These are phyloP conservation scores for Ambastaia sidthimunki DNA, from an alignment of 2,797 vertebrate genomes.

Conservation along the genomic window DNA sequence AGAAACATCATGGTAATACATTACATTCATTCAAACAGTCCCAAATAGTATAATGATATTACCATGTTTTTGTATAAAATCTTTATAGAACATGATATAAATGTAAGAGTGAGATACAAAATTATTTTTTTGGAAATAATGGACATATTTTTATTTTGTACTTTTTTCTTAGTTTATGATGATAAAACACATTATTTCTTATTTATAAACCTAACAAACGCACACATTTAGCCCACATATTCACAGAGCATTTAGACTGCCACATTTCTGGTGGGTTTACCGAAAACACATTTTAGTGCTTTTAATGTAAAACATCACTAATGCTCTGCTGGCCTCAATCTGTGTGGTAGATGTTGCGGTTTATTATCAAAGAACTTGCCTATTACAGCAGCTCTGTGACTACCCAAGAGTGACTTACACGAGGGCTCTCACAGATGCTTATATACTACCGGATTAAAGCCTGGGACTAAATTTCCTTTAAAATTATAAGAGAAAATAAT, in stretches of 20 bases:
- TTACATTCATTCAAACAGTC: too few relatives aligned
- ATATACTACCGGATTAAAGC: not conserved
- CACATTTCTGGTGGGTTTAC: slow-evolving; percentile 18
- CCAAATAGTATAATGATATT: too few relatives aligned
- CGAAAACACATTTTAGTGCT: not conserved
- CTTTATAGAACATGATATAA: too few relatives aligned
- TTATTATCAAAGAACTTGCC: not conserved
- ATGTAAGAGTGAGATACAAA: too few relatives aligned
- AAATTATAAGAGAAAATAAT: not conserved
- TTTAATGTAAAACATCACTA: slow-evolving; percentile 31
- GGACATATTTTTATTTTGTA: too few relatives aligned
- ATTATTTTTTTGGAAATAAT: too few relatives aligned
- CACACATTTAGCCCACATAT: not conserved
- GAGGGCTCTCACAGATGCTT: not conserved
- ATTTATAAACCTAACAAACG: slow-evolving; percentile 20
- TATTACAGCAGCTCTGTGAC: not conserved
- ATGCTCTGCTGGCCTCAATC: slow-evolving; percentile 18
- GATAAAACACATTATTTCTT: not conserved
- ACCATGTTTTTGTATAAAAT: too few relatives aligned
- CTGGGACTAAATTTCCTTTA: not conserved
- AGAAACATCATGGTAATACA: not conserved
- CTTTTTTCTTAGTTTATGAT: too few relatives aligned
- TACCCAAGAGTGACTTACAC: slow-evolving; percentile 3
- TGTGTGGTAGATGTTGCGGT: not conserved
- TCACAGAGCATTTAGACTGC: not conserved